Base-by-base conservation (phyloP, 1,140 invertebrate genomes). In the Steinernema feltiae region DNA sequence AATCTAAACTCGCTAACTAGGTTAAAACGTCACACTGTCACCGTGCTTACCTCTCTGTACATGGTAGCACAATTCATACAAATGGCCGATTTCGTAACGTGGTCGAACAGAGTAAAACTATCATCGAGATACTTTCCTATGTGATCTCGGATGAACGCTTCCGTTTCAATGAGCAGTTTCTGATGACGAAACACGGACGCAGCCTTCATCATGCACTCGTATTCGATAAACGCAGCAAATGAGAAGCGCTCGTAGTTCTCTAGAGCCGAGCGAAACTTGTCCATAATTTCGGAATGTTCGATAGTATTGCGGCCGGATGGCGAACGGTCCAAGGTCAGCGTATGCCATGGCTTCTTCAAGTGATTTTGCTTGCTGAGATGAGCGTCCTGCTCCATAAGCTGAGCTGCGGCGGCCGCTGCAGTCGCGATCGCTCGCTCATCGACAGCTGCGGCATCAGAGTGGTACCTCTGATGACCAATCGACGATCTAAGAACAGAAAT, bases 61-160 rank as follows among this genome's bases (percentile, higher is more conserved):
- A 86, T 48, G 29, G 78, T 46, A 15, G 83, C 81, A 24, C 74
- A 75, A 35, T 83, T 77, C 48, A 84, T 48, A 71, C 83, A 84
- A 70, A 84, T 84, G 18, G 76, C 24, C 1, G 83, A 32, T 74
- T 85, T 85, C 46, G 78, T 80, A 1, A 69, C 30, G 63, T 85
- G 84, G 71, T 84, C 75, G 71, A 85, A 86, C 2, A 75, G 69
- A 21, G 76, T 73, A 73, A 84, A 86, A 27, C 73, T 78, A 32
- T 85, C 84, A 63, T 83, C 83, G 12, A 85, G 74, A 72, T 87
- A 85, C 69, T 83, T 82, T 15, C 85, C 83, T n/a, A 85, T 79
- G 35, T 82, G 74, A 27, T 85, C 84, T 7, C 85, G 76, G n/a
- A 86, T 48, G 70, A 85, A 85, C 3, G 74, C 82, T 75, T 85